Evolutionary conservation across 2,113 vertebrate species (phyloP).

Genomic region (Corythaixoides concolor): DNA sequence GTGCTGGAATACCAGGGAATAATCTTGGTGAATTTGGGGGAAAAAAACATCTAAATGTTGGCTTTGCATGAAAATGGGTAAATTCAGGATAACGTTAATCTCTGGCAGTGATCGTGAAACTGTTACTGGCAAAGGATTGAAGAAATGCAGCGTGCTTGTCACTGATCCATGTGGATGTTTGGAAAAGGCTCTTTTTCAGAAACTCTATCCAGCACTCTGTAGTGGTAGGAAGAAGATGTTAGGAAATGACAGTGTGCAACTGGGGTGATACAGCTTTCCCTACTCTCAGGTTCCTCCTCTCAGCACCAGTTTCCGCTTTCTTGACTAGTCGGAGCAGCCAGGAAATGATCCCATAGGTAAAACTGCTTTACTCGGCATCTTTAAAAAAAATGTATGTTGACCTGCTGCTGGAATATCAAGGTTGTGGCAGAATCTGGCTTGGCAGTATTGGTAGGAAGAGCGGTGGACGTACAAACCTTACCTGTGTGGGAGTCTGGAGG

Average conservation of each 20-base stretch:
- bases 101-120: background rate
- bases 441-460: background rate
- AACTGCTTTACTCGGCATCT: background rate
- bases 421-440: background rate
- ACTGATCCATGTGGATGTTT: background rate
- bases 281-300: background rate
- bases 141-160: background rate
- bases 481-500: background rate
- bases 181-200: background rate
- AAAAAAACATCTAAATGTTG: background rate
- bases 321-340: background rate
- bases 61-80: background rate
- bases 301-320: background rate
- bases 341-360: background rate
- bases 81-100: background rate
- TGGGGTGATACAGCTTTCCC: background rate
- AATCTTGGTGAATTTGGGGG: background rate
- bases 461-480: fast-evolving
- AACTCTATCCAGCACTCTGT: background rate
- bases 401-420: background rate
- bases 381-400: background rate
- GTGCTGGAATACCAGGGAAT: background rate
- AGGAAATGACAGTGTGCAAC: background rate
- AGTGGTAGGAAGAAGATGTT: background rate
- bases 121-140: background rate